Evolutionary conservation across 1,140 invertebrate species (phyloP).

Genomic region (Neocloeon triangulifer): DNA sequence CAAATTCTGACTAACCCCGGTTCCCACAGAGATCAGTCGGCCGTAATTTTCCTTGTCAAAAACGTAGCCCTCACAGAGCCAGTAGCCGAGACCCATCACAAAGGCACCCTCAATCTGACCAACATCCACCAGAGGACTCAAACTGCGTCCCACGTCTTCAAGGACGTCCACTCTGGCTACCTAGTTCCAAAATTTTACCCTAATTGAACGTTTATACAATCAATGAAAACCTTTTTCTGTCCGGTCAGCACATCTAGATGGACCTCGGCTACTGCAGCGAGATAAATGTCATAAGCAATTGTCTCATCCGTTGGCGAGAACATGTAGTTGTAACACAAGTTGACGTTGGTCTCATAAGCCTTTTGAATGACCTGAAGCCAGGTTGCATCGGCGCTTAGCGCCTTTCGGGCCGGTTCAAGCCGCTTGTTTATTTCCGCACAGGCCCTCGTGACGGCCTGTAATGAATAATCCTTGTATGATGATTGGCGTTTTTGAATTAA

Average conservation of each 20-base stretch:
- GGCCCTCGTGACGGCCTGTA: conserved; percentile 37
- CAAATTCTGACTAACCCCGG: neutral
- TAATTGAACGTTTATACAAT: too few species aligned
- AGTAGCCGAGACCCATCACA: conserved; percentile 69
- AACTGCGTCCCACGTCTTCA: conserved; percentile 49
- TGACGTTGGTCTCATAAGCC: conserved; percentile 29
- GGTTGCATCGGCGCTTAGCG: conserved; percentile 27
- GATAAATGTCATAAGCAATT: conserved; percentile 34
- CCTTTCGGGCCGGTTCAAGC: conserved; percentile 32
- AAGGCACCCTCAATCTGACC: conserved; percentile 76
- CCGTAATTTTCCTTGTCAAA: conserved; percentile 41
- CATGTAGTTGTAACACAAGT: conserved; percentile 38
- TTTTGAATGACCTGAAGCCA: conserved; percentile 41
- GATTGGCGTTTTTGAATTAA: too few species aligned
- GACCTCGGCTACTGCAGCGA: conserved; percentile 34
- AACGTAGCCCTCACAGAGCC: conserved; percentile 46
- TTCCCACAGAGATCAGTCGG: conserved; percentile 29
- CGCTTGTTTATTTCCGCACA: conserved; percentile 37
- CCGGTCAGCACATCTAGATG: conserved; percentile 60
- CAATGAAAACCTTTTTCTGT: too few species aligned
- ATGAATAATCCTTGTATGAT: too few species aligned
- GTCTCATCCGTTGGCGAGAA: conserved; percentile 20
- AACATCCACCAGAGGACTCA: conserved; percentile 57
- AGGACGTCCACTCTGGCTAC: conserved; percentile 44
- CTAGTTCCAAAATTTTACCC: too few species aligned